These are phyloP conservation scores for Cremastobaeus sp. DNA, from an alignment of 2,888 invertebrate genomes.

Conservation along the genomic window DNA sequence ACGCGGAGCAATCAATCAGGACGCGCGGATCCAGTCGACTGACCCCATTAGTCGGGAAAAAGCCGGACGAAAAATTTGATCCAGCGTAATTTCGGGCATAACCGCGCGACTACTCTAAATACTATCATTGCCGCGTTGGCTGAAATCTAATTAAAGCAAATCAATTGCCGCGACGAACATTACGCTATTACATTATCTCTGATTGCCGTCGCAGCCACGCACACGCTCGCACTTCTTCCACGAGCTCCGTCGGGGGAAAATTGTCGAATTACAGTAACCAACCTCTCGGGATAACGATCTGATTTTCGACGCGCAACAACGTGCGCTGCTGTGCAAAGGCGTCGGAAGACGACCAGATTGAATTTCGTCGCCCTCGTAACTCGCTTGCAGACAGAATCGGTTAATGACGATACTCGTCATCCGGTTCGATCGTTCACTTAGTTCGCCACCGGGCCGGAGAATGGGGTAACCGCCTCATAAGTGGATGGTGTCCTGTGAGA, in stretches of 20 bases:
- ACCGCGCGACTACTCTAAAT: constrained; percentile 44
- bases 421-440: constrained; percentile 69
- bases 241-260: constrained; percentile 1
- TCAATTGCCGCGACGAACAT: constrained; percentile 51
- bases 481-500: constrained; percentile 70
- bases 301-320: constrained; percentile 42
- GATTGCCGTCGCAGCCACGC: constrained; percentile 46
- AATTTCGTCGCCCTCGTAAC: constrained; percentile 50
- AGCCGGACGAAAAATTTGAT: constrained; percentile 13
- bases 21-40: constrained; percentile 2
- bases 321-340: constrained; percentile 23
- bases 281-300: constrained; percentile 43
- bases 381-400: constrained; percentile 65
- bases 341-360: constrained; percentile 29
- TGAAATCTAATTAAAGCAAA: constrained; percentile 55
- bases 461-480: constrained; percentile 69
- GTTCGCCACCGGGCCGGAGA: constrained; percentile 67
- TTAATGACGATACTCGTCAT: constrained; percentile 70
- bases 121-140: constrained; percentile 26
- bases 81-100: constrained; percentile 32
- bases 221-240: constrained; percentile 23
- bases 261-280: constrained; percentile 31
- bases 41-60: constrained; percentile 24
- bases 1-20: constrained; percentile 24
- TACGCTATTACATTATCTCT: constrained; percentile 53